These are phyloP conservation scores for Anguilla megastoma DNA, from an alignment of 2,797 vertebrate genomes.

Conservation along the genomic window DNA sequence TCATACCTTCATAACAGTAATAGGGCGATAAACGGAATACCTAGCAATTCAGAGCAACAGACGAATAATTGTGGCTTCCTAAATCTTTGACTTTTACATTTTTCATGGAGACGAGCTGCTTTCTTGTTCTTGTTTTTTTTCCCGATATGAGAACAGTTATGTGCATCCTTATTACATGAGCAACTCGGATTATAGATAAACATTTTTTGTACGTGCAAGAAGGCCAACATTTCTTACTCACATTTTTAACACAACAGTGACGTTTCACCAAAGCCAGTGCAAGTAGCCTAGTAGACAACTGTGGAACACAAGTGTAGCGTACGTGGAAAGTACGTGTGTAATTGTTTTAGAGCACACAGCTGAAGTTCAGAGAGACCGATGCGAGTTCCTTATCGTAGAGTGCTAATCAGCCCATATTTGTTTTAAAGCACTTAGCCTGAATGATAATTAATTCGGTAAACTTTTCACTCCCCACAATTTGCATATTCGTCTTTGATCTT, in stretches of 20 bases:
- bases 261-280: neutral
- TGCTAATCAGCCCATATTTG: constrained; percentile 69
- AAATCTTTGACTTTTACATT: neutral
- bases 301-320: neutral
- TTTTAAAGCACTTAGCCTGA: constrained; percentile 67
- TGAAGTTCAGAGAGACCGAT: constrained; percentile 52
- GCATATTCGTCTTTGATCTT: constrained; percentile 73
- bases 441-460: constrained; percentile 75
- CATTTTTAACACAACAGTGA: neutral
- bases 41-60: constrained; percentile 2
- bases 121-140: neutral
- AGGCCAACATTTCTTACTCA: neutral
- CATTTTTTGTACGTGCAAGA: neutral
- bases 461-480: constrained; percentile 73
- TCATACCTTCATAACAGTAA: constrained; percentile 1
- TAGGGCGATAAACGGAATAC: neutral
- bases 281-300: neutral
- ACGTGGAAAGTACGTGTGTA: constrained; percentile 12
- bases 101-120: neutral
- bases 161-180: neutral
- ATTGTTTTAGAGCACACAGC: constrained; percentile 36
- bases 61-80: neutral
- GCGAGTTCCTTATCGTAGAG: constrained; percentile 67
- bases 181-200: neutral
- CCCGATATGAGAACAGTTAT: neutral